Conservation (phyloP, 1,140 invertebrate genomes). For the Sinonovacula constricta region DNA sequence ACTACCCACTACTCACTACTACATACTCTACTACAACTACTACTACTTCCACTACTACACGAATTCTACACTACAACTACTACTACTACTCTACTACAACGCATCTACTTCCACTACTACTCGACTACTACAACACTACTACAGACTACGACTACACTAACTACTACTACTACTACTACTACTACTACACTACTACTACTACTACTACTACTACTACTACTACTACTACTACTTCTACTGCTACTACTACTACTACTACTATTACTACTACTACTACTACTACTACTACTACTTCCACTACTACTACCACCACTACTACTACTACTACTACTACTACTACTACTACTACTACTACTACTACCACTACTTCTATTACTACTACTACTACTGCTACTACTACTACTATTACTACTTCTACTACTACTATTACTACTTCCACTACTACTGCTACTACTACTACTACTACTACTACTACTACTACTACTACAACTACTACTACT, state of each 20-base stretch:
- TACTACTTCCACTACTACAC: no score
- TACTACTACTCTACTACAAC: no score
- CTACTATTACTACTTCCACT: no score
- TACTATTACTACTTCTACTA: conserved; percentile 2
- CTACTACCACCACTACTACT: conserved; percentile 3
- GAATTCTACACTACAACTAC: no score
- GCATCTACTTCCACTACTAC: no score
- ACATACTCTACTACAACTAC: no score
- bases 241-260: conserved; percentile 4
- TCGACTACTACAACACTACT: no score
- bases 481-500: conserved; percentile 1
- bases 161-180: conserved; percentile 4
- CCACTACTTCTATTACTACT: conserved; percentile 1
- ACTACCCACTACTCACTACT: no score
- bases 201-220: conserved; percentile 4
- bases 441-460: conserved; percentile 4
- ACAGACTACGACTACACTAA: background rate
- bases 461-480: conserved; percentile 4
- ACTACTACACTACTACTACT: no score
- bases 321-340: conserved; percentile 4
- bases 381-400: conserved; percentile 3
- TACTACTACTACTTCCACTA: no score
- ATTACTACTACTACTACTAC: conserved; percentile 4
- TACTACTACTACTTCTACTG: conserved; percentile 1
- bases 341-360: conserved; percentile 4